Evolutionary conservation across 2,797 vertebrate species (phyloP).

Genomic region (Tokudaia tokunoshimensis): DNA sequence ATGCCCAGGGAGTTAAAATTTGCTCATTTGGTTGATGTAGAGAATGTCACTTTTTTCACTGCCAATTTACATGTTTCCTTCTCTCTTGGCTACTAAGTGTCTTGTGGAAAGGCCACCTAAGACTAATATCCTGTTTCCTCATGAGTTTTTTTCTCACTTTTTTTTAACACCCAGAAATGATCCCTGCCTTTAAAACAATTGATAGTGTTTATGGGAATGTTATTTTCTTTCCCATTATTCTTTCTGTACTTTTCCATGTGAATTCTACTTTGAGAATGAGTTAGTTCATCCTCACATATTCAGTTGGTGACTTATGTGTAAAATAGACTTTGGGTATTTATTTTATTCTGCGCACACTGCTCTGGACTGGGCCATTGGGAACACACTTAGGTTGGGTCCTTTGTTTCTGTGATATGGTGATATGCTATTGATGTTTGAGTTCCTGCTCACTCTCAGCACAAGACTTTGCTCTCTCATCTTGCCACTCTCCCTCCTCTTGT

Average conservation of each 20-base stretch:
- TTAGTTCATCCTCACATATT: neutral
- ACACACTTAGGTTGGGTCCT: neutral
- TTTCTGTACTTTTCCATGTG: neutral
- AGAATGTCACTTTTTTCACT: neutral
- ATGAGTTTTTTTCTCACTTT: neutral
- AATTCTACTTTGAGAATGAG: neutral
- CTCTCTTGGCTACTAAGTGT: neutral
- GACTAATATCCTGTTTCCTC: neutral
- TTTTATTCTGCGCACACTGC: neutral
- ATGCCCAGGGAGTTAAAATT: neutral
- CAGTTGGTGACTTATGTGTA: neutral
- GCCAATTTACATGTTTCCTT: neutral
- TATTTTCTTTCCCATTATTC: slow-evolving; percentile 14
- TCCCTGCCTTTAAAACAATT: neutral
- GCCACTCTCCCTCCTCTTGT: neutral
- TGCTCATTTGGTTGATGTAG: neutral
- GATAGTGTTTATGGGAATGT: neutral
- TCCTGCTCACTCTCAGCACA: neutral
- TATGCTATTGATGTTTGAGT: neutral
- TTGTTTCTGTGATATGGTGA: neutral
- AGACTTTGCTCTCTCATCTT: neutral
- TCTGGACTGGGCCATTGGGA: neutral
- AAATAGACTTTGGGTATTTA: neutral
- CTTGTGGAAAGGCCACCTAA: neutral
- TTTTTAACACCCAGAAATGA: neutral